These are phyloP conservation scores for Gastrophryne carolinensis DNA, from an alignment of 2,797 vertebrate species.

Conservation along the genomic window DNA sequence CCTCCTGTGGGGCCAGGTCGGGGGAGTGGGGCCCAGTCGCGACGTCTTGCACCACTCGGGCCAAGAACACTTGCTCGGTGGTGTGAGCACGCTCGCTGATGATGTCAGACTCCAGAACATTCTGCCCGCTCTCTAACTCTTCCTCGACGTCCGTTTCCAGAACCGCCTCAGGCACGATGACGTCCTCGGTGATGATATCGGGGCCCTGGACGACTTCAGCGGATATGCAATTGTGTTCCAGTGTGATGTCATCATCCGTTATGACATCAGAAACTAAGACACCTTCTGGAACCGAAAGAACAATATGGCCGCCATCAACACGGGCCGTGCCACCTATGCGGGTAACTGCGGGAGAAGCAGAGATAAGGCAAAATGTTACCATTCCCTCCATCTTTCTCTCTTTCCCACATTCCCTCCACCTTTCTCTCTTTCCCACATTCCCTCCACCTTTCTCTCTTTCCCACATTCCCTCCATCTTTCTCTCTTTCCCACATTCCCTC, in stretches of 20 bases:
- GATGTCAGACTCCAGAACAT: constrained; percentile 83
- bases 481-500: too few relatives aligned
- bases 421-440: too few relatives aligned
- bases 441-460: too few relatives aligned
- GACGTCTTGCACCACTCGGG: constrained; percentile 79
- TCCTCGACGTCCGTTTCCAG: constrained; percentile 91
- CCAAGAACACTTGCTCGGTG: constrained; percentile 89
- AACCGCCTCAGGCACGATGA: constrained; percentile 91
- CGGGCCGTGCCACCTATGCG: constrained; percentile 96
- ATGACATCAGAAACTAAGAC: constrained; percentile 95
- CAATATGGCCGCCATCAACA: constrained; percentile 96
- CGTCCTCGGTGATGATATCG: constrained; percentile 85
- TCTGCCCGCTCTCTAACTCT: constrained; percentile 81
- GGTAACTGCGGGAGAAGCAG: constrained; percentile 72
- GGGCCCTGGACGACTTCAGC: constrained; percentile 92
- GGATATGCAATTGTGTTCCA: constrained; percentile 84
- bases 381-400: too few relatives aligned
- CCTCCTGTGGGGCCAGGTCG: constrained; percentile 86
- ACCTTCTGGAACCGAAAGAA: constrained; percentile 95
- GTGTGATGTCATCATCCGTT: constrained; percentile 90
- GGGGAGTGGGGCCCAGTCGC: constrained; percentile 72
- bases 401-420: too few relatives aligned
- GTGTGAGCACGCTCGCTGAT: constrained; percentile 77
- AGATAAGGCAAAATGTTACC: background rate
- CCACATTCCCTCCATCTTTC: too few relatives aligned